Conservation (phyloP, 2,888 invertebrate species). For the Tetranychus piercei region DNA sequence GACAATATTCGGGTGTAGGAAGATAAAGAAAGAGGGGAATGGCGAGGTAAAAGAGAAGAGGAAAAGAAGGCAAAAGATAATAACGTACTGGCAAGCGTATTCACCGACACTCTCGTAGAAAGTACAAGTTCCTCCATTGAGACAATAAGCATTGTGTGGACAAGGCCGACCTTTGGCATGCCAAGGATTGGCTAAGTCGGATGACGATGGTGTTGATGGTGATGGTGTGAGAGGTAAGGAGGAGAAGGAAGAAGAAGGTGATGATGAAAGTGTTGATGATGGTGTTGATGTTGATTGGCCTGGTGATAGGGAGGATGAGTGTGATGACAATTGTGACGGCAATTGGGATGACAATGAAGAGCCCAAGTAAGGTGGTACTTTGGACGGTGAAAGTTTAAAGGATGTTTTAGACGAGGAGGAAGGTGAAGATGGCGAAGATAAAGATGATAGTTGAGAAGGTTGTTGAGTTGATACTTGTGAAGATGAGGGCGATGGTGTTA, state of each 20-base stretch:
- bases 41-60: background rate
- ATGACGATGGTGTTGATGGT: conserved; percentile 9
- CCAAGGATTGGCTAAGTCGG: conserved; percentile 33
- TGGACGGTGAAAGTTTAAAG: conserved; percentile 8
- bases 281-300: conserved; percentile 23
- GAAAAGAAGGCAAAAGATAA: background rate
- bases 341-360: conserved; percentile 37
- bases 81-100: conserved; percentile 63
- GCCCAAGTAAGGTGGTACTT: conserved; percentile 8
- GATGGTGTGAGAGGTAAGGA: conserved; percentile 2
- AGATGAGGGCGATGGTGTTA: conserved; percentile 13
- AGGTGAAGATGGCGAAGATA: background rate
- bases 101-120: conserved; percentile 57
- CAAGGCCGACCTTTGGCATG: conserved; percentile 43
- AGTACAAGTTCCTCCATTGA: conserved; percentile 69
- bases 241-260: background rate
- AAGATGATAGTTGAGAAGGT: background rate
- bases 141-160: conserved; percentile 51
- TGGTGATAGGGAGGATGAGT: conserved; percentile 52
- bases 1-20: conserved; percentile 3
- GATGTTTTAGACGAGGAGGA: background rate
- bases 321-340: conserved; percentile 46
- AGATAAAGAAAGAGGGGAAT: background rate
- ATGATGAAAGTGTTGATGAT: background rate
- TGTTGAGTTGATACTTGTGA: conserved; percentile 2